Base-by-base conservation (phyloP, 2,888 invertebrate species). In the Leptarthrus brevirostris region DNA sequence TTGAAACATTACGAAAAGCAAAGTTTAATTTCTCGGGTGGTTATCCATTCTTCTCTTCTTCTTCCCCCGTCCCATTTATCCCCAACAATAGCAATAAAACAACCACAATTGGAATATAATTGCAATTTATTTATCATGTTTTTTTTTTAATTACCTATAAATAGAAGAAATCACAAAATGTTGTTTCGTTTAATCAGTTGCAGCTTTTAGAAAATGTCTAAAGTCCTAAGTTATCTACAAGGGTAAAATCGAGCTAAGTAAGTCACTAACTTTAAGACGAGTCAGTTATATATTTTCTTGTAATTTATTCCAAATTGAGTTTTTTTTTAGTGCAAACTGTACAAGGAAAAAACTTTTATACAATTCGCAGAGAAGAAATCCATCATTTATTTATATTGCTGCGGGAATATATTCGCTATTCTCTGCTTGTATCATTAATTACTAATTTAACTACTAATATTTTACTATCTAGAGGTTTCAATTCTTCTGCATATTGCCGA, bases 131-230 rank as follows among this genome's bases (percentile, higher is more conserved):
- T 64, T 40, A 64, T 64, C 24, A 44, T 47, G n/a, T 12, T 40
- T 22, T 18, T 34, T 61, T 34, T 12, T 2, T 3, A 64, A 64
- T 64, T 64, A 47, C 24, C 47, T 64, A 64, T 36, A 24, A 12
- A n/a, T 64, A 64, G 64, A 47, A 44, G 64, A 64, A 64, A 64
- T 64, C 64, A 64, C 64, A 64, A 64, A 64, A 30, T 40, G 24
- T 64, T 64, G 44, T 36, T 34, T 30, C 34, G 3, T 47, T 4
- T 47, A 47, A 61, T 36, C 14, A 47, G 64, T 24, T 44, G 44
- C 49, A 49, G 44, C 47, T 44, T n/a, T 64, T 64, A 64, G 64
- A 64, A 64, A 64, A 64, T 64, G 14, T 58, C 36, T 8, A 64
- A 36, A 47, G n/a, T 64, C 22, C 47, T 64, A 64, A 22, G 18